A percentile compares a stretch with the other conserved stretches of the same genome.
Conservation (phyloP, 2,113 vertebrate species). For the Cynopterus brachyotis region DNA sequence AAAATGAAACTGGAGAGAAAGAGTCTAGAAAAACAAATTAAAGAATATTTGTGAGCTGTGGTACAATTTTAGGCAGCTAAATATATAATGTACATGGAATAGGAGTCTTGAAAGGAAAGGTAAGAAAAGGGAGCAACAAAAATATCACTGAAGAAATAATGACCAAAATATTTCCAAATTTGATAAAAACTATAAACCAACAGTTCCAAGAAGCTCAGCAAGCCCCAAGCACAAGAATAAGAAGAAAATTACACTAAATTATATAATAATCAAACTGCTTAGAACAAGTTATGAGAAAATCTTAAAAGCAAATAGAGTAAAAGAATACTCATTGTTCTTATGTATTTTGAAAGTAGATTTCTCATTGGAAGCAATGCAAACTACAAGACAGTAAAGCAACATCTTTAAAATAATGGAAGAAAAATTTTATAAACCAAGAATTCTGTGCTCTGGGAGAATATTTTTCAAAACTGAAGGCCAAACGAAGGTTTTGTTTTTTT, state of each 20-base stretch:
- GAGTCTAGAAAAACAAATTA: neutral
- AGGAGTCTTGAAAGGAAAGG: neutral
- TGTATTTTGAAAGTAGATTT: neutral
- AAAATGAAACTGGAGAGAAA: neutral
- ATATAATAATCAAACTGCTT: neutral
- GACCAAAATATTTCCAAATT: neutral
- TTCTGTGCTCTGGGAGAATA: neutral
- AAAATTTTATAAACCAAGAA: neutral
- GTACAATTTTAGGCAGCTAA: neutral
- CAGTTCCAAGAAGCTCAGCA: neutral
- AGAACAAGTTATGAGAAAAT: neutral
- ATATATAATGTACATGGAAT: neutral
- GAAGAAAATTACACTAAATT: neutral
- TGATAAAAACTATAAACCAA: neutral
- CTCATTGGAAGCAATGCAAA: neutral
- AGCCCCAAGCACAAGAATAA: neutral
- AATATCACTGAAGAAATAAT: neutral
- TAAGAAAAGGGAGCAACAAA: neutral
- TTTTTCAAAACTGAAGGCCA: neutral
- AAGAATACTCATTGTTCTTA: neutral
- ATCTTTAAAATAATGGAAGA: neutral
- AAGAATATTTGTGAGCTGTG: neutral
- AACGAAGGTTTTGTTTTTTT: neutral
- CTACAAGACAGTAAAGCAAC: neutral
- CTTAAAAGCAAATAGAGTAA: neutral